Evolutionary conservation across 2,888 invertebrate species (phyloP).

Genomic region (Caenorhabditis sp.): DNA sequence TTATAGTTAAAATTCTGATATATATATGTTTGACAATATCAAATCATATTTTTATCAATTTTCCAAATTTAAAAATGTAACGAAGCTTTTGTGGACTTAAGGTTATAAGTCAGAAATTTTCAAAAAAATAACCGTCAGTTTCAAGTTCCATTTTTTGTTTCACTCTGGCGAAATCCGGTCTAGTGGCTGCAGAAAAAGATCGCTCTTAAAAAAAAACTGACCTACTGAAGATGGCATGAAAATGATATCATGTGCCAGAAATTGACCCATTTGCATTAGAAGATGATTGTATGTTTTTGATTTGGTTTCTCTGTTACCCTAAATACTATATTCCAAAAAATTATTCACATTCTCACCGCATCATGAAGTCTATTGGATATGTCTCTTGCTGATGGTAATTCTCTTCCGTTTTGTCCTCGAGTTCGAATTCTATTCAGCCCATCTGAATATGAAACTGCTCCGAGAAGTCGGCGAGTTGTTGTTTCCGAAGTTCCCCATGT

Average conservation of each 20-base stretch:
- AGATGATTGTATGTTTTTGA: slow-evolving; percentile 41
- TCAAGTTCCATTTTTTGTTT: too few relatives aligned
- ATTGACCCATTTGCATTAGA: slow-evolving; percentile 90
- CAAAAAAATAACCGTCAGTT: too few relatives aligned
- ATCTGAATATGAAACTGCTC: slow-evolving; percentile 79
- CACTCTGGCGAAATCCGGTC: too few relatives aligned
- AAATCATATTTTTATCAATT: too few relatives aligned
- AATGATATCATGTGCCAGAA: slow-evolving; percentile 91
- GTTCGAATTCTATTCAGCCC: slow-evolving; percentile 37
- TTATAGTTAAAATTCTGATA: too few relatives aligned
- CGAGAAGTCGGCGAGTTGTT: slow-evolving; percentile 82
- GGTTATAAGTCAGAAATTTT: too few relatives aligned
- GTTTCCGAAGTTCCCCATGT: slow-evolving; percentile 85
- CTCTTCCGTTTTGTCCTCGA: slow-evolving; percentile 19
- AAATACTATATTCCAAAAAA: too few relatives aligned
- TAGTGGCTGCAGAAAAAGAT: too few relatives aligned
- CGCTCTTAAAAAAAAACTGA: too few relatives aligned
- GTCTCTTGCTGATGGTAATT: slow-evolving; percentile 42
- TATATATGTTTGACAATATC: too few relatives aligned
- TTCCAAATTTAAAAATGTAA: too few relatives aligned
- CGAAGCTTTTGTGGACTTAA: too few relatives aligned
- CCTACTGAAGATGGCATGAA: slow-evolving; percentile 81
- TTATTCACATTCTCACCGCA: slow-evolving; percentile 1
- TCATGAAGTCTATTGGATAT: slow-evolving; percentile 44
- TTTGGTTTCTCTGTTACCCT: background rate